Conservation (phyloP, 2,113 vertebrate genomes). For the Scortum barcoo region DNA sequence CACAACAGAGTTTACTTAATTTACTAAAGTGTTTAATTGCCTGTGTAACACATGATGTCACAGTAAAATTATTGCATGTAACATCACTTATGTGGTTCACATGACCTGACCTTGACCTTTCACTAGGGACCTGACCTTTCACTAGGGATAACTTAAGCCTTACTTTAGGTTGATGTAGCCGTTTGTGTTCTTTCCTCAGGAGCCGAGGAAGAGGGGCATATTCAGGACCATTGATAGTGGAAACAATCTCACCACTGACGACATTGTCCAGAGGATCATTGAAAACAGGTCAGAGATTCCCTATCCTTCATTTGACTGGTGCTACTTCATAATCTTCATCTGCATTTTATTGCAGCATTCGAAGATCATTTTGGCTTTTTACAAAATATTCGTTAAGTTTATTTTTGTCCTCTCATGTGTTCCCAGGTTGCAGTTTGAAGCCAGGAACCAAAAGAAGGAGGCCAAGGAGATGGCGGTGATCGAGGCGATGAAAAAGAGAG, state of each 20-base stretch:
- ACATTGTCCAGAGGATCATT: constrained; percentile 97
- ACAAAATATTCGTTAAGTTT: background rate
- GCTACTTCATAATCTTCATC: background rate
- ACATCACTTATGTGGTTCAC: background rate
- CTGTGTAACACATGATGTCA: background rate
- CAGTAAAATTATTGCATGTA: background rate
- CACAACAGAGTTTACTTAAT: too few species aligned
- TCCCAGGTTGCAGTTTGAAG: constrained; percentile 93
- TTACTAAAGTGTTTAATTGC: background rate
- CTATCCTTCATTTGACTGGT: background rate
- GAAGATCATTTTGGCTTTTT: background rate
- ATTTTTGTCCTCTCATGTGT: background rate
- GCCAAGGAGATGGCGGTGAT: constrained; percentile 94
- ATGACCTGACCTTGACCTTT: too few species aligned
- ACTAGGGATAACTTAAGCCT: background rate
- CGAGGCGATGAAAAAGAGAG: constrained; percentile 87
- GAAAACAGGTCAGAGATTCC: constrained; percentile 89
- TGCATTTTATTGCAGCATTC: background rate
- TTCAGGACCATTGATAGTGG: constrained; percentile 90
- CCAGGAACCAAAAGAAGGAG: constrained; percentile 97
- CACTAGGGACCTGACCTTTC: background rate
- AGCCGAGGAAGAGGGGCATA: constrained; percentile 90
- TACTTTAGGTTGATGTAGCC: background rate
- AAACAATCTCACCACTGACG: constrained; percentile 92
- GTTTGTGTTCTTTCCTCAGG: constrained; percentile 78